These are phyloP conservation scores for Aphelinus certus DNA, from an alignment of 1,140 invertebrate species.

Conservation along the genomic window DNA sequence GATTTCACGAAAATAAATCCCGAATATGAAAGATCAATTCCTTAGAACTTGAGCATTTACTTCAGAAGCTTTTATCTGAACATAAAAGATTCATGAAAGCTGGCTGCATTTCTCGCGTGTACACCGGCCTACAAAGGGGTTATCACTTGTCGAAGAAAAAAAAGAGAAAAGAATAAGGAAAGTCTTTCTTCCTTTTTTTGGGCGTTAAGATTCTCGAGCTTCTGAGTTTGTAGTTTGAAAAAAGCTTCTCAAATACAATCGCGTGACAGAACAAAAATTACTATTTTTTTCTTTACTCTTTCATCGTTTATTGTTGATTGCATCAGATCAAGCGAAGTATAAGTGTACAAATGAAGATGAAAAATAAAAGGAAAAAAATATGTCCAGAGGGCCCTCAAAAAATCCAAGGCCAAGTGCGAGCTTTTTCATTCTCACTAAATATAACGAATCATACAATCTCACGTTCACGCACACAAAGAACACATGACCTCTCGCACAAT, in stretches of 20 bases:
- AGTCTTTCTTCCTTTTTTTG: constrained; percentile 6
- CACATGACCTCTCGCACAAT: constrained; percentile 23
- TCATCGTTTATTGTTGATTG: constrained; percentile 9
- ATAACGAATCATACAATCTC: constrained; percentile 16
- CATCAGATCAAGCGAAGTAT: constrained; percentile 3
- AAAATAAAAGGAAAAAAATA: constrained; percentile 10
- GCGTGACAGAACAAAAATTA: background rate
- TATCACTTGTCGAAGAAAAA: constrained; percentile 9
- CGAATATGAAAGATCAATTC: too few relatives aligned
- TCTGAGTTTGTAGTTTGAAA: background rate
- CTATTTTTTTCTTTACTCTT: constrained; percentile 13
- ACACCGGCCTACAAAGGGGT: background rate
- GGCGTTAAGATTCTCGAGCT: constrained; percentile 15
- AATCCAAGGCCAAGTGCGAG: constrained; percentile 20
- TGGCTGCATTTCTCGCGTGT: constrained; percentile 1
- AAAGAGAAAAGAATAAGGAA: background rate
- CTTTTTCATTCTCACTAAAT: constrained; percentile 21
- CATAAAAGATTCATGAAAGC: background rate
- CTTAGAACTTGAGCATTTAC: constrained; percentile 7
- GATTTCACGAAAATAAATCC: too few relatives aligned
- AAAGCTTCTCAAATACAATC: constrained; percentile 17
- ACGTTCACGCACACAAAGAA: background rate
- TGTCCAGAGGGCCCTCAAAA: constrained; percentile 9
- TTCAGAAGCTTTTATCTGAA: background rate
- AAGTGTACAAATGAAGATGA: constrained; percentile 14